phyloP scores from a whole-genome alignment of 2,797 vertebrate species.

The Micropoecilia bifurca region DNA sequence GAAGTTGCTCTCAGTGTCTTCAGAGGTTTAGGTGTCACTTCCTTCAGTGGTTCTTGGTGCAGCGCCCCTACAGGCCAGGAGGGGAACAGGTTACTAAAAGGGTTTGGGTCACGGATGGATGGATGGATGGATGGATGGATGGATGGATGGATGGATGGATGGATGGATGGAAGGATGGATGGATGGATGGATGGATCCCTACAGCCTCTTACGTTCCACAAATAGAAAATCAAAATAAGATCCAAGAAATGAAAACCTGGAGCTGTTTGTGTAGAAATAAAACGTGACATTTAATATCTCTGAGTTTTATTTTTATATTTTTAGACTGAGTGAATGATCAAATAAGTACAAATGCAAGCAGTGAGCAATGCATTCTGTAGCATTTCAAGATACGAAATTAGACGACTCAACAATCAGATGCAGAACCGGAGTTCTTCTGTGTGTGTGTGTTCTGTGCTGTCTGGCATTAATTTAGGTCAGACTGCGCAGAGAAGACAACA shows the following conservation, averaged over 20 bases:
- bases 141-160: background rate
- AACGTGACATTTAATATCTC: background rate
- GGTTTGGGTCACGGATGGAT: background rate
- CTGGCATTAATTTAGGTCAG: slow-evolving; percentile 68
- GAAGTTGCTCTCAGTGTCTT: too few species aligned
- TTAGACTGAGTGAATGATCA: background rate
- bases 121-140: background rate
- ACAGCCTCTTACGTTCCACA: background rate
- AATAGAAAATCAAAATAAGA: background rate
- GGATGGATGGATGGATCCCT: too few species aligned
- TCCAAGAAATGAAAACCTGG: background rate
- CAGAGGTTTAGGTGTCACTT: too few species aligned
- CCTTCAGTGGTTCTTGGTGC: too few species aligned
- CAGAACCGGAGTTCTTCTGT: slow-evolving; percentile 48
- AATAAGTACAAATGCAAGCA: background rate
- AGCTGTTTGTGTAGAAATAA: background rate
- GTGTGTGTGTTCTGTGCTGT: slow-evolving; percentile 40
- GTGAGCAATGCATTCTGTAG: background rate
- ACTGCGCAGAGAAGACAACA: slow-evolving; percentile 30
- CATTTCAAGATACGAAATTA: background rate
- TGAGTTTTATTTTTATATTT: background rate
- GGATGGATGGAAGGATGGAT: background rate
- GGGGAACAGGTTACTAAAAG: too few species aligned
- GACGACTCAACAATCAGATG: slow-evolving; percentile 29
- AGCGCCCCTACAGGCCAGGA: too few species aligned